phyloP scores from a whole-genome alignment of 2,113 vertebrate genomes.

The Indri indri region DNA sequence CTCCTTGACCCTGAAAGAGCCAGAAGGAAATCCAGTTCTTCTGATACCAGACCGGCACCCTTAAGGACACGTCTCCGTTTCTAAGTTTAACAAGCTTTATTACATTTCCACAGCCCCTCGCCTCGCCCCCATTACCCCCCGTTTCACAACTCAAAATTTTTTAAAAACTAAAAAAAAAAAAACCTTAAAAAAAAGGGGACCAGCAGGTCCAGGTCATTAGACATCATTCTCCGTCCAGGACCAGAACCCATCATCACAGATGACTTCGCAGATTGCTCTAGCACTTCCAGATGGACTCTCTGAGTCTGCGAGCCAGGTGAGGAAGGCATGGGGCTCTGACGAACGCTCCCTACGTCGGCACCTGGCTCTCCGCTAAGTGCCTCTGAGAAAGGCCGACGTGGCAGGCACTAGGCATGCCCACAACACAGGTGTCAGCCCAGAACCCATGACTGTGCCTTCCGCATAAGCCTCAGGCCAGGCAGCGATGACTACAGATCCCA shows the following conservation, averaged over 20 bases:
- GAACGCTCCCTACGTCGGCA: too few relatives aligned
- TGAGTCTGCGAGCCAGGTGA: neutral
- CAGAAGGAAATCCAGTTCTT: neutral
- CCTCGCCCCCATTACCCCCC: too few relatives aligned
- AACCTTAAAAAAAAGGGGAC: neutral
- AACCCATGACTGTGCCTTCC: neutral
- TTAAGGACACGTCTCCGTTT: neutral
- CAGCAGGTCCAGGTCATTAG: neutral
- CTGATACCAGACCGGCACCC: neutral
- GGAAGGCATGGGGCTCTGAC: neutral
- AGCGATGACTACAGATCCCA: neutral
- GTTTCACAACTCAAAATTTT: neutral
- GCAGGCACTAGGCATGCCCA: neutral
- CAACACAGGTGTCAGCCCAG: neutral
- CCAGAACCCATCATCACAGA: neutral
- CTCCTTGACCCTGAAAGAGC: neutral
- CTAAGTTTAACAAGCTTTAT: neutral
- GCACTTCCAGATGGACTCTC: neutral
- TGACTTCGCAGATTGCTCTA: neutral
- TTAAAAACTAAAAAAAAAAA: neutral
- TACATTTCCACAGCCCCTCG: neutral
- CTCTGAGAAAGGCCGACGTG: neutral
- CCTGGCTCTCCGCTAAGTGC: neutral
- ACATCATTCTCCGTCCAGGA: neutral
- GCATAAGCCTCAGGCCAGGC: neutral